Base-by-base conservation (phyloP, 1,140 invertebrate species). In the Drosophila kanapiae region DNA sequence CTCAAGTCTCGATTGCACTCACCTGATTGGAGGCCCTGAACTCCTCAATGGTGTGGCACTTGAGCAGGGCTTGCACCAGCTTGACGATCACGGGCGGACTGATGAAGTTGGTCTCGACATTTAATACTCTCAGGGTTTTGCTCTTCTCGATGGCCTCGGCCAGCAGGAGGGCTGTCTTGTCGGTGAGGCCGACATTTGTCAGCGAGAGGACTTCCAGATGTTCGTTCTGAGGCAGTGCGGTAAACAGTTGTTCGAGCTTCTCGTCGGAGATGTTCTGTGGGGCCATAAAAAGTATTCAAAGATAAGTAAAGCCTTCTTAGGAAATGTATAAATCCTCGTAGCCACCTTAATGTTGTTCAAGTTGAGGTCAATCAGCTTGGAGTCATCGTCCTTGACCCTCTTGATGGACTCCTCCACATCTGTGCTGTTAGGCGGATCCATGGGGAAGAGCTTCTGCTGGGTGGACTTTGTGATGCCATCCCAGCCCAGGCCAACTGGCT, bases 91-190 rank as follows among this genome's bases (percentile, higher is more conserved):
- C 95, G 91, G 94, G 94, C 87, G 96, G 97, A 94, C 95, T 97
- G 92, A 99, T 96, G 93, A 98, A 98, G 95, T 99, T 99, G 57
- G 98, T 99, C 95, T 99, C 98, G 76, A 99, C 96, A 93, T 99
- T 99, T 86, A 99, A 94, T 83, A 97, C 97, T 93, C 96, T 95
- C 75, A 99, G 94, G 57, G 97, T 96, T 91, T 95, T 96, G 94
- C 99, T 99, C 76, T 96, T 96, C 92, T 97, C 95, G 60, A 99
- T 94, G 38, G 97, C 96, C 91, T 97, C 97, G 62, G 97, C 96
- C 85, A 99, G 94, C 93, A 95, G 95, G 91, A 96, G 94, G 54
- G 97, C 98, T 79, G 96, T 96, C 93, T 96, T 95, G 94, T 99
- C 99, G 57, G 96, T 97, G 63, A 99, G 95, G 38, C 97, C 97